Evolutionary conservation across 2,113 vertebrate genomes (phyloP).

Genomic region (Nasalis larvatus): DNA sequence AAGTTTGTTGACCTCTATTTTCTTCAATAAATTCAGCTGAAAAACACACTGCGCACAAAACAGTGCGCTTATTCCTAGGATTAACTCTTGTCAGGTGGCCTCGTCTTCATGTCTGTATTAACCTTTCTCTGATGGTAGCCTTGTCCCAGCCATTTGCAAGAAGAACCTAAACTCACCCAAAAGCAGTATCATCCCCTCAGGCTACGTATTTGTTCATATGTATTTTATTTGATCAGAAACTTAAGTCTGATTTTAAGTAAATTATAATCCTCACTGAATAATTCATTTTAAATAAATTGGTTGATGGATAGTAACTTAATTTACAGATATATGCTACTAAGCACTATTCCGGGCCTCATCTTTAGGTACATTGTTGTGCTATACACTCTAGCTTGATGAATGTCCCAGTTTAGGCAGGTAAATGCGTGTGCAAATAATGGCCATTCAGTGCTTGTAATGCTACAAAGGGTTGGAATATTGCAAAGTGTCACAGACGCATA

Average conservation of each 20-base stretch:
- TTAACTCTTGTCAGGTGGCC: accelerated
- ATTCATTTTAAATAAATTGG: not conserved
- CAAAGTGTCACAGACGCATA: not conserved
- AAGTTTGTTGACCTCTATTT: not conserved
- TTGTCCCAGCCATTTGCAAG: not conserved
- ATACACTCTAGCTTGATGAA: too few relatives aligned
- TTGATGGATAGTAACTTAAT: too few relatives aligned
- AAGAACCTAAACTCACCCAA: not conserved
- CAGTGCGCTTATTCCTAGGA: not conserved
- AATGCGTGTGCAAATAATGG: accelerated
- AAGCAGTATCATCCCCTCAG: too few relatives aligned
- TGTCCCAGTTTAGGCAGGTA: too few relatives aligned
- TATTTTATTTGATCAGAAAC: not conserved
- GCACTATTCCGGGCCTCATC: not conserved
- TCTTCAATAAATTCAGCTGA: not conserved
- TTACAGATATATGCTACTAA: not conserved
- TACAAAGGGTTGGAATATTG: too few relatives aligned
- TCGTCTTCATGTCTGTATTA: not conserved
- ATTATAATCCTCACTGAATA: not conserved
- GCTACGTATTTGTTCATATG: accelerated
- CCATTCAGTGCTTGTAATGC: accelerated
- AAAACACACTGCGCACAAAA: accelerated
- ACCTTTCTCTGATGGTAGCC: not conserved
- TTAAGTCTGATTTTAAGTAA: not conserved
- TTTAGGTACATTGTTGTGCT: not conserved